Percentiles rank a stretch among this genome's conserved stretches.
These are phyloP conservation scores for Lasius fuliginosus DNA, from an alignment of 2,888 invertebrate species.

Conservation along the genomic window DNA sequence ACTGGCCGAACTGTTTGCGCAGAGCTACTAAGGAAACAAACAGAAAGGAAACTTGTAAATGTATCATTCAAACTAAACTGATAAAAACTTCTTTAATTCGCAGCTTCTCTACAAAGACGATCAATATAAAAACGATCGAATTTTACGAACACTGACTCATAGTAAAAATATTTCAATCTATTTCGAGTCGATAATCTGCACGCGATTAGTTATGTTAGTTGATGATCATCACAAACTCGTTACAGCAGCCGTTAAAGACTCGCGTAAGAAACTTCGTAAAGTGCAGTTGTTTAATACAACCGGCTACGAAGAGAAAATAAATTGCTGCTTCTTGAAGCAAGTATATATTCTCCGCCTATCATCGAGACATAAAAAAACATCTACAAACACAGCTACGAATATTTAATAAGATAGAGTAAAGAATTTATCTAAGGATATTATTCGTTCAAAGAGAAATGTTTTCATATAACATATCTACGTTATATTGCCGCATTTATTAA, in stretches of 20 bases:
- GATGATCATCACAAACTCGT: conserved; percentile 44
- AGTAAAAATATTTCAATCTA: conserved; percentile 3
- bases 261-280: conserved; percentile 32
- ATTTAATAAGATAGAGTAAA: conserved; percentile 34
- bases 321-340: conserved; percentile 28
- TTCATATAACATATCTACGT: neutral
- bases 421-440: conserved; percentile 3
- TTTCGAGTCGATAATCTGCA: conserved; percentile 18
- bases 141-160: neutral
- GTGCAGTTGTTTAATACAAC: conserved; percentile 42
- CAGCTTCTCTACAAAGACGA: neutral
- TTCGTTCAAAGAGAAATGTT: conserved; percentile 7
- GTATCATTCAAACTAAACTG: conserved; percentile 15
- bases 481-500: neutral
- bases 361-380: conserved; percentile 8
- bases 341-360: conserved; percentile 18
- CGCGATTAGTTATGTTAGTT: conserved; percentile 14
- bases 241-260: conserved; percentile 23
- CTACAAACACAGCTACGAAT: conserved; percentile 37
- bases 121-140: neutral
- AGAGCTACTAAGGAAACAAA: neutral
- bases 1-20: neutral
- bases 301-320: conserved; percentile 36
- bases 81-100: neutral
- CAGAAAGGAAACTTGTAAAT: conserved; percentile 3